Base-by-base conservation (phyloP, 1,140 invertebrate species). In the Drosophila nebulosa region DNA sequence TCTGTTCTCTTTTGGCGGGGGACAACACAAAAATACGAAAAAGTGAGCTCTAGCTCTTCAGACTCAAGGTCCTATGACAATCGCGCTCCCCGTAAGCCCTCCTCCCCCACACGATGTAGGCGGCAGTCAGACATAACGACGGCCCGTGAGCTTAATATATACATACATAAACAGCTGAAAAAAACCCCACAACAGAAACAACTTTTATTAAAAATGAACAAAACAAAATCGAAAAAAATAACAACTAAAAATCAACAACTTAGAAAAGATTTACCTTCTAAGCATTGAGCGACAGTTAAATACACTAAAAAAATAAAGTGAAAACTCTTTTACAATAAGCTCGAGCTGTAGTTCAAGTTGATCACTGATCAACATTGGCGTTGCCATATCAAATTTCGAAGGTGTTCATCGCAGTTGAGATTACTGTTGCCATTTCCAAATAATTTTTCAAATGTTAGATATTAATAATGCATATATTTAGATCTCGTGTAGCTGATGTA, bases 41-140 rank as follows among this genome's bases (percentile, higher is more conserved):
- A 51, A 46, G 51, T 39, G 14, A 42, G 42, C 32, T 46, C 21
- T 27, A 50, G 22, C 32, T 63, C 50, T 64, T 64, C 27, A 53
- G 35, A 36, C 27, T 67, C 71, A 74, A 74, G 71, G 71, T 74
- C 71, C 71, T 74, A 70, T 21, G 71, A 69, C 61, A 64, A 53
- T 35, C 35, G 42, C 66, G 18, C 6, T 16, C 22, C 6, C 27
- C 22, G 14, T 22, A 18, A 1, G 26, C 52, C 52, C 52, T 10
- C 2, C 26, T 27, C 16, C 1, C 12, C n/a, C 18, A 39, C 36
- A 4, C 14, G 51, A 64, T 64, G 42, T 46, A 9, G 12, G 18
- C 21, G 30, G 30, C n/a, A 18, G 50, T 18, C 59, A 64, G 62
- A 55, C 62, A 55, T 9, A 56, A 24, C 46, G 50, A 55, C 62